A percentile compares a stretch with the other conserved stretches of the same genome.
phyloP scores from a whole-genome alignment of 2,797 vertebrate genomes.

The Phataginus tetradactyla region DNA sequence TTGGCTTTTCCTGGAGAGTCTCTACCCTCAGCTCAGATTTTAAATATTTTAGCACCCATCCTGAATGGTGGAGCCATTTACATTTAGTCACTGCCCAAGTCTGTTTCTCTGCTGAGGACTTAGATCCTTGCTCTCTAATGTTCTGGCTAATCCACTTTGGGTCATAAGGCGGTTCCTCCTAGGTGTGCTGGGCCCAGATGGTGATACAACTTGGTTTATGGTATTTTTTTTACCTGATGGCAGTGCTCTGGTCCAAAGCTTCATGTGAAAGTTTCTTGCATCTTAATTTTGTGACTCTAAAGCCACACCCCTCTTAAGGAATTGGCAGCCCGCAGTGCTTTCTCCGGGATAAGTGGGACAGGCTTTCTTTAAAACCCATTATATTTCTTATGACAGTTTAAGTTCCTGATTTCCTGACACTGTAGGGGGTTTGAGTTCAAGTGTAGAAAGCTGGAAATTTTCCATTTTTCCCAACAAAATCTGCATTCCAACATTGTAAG shows the following conservation, averaged over 20 bases:
- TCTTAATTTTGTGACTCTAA: slow-evolving; percentile 18
- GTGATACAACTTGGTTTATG: neutral
- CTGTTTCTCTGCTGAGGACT: neutral
- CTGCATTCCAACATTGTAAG: slow-evolving; percentile 59
- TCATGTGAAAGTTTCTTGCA: neutral
- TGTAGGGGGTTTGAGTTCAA: slow-evolving; percentile 39
- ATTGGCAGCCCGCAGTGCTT: neutral
- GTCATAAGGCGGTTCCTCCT: neutral
- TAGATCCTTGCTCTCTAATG: neutral
- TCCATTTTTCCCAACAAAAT: slow-evolving; percentile 42
- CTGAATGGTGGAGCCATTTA: neutral
- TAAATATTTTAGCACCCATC: neutral
- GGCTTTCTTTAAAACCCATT: slow-evolving; percentile 38
- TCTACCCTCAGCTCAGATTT: neutral
- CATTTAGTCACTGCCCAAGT: neutral
- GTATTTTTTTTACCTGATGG: neutral
- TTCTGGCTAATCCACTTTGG: neutral
- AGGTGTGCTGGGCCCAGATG: neutral
- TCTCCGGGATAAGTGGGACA: slow-evolving; percentile 19
- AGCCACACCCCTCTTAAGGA: neutral
- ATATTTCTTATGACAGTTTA: slow-evolving; percentile 52
- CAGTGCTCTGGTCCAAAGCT: neutral
- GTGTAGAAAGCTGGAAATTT: slow-evolving; percentile 54
- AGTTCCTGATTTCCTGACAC: slow-evolving; percentile 56
- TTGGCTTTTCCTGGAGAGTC: neutral